Evolutionary conservation across 2,888 invertebrate genomes (phyloP), one percentile per base, ranked within the genome.

Genomic region (Cactoblastis cactorum): DNA sequence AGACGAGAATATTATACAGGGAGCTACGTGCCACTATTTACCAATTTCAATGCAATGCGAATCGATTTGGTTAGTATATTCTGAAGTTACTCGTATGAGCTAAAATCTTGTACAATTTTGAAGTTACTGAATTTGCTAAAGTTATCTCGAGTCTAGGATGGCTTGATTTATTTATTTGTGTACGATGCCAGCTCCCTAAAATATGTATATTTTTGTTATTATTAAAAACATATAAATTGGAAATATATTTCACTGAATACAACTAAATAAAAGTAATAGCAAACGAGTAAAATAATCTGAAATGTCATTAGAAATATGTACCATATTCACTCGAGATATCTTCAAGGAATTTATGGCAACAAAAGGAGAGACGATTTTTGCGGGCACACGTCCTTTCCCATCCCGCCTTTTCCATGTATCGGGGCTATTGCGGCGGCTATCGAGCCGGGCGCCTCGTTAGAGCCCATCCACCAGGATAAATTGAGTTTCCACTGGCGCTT

Each of bases 351-450:
- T 51, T 46, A 45, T 34, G 46, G 50, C 48, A 39, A 45, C 34
- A 52, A 52, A 51, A 56, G 59, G 59, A 48, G 51, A 62, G 61
- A 64, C 61, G 57, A 70, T 68, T 72, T 70, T 68, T 60, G 64
- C 67, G 60, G 59, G 57, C 62, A 65, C 67, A 62, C 63, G 59
- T 63, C 57, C 62, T 59, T 51, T 60, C 55, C 54, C 52, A 65
- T 53, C 68, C 80, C 83, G 85, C 85, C 85, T 74, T 77, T 84
- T 83, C 67, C 78, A 58, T 84, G 85, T 85, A 64, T 54, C 56
- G 41, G 54, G 58, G 60, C 67, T 67, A 70, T 72, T 71, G 69
- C 64, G 67, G 56, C 59, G 67, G 68, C 60, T 67, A 71, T 69
- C 65, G 65, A 65, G 63, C 63, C 58, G 61, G 66, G 62, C 64